phyloP scores from a whole-genome alignment of 2,113 vertebrate species.

The Tyto alba region DNA sequence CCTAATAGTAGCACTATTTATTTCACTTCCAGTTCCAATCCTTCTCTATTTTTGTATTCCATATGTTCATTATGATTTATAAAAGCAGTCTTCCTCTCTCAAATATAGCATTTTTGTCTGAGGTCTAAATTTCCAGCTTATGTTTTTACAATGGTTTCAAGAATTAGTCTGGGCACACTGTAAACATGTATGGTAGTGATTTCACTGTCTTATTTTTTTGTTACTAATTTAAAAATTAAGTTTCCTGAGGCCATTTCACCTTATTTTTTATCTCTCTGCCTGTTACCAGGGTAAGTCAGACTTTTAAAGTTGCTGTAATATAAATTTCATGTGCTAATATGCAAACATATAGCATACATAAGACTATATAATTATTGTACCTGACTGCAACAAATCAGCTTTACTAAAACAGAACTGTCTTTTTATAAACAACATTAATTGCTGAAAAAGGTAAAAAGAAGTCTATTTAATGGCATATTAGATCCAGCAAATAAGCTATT shows the following conservation, averaged over 20 bases:
- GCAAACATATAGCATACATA: not conserved
- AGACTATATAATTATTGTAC: conserved; percentile 39
- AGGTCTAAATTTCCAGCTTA: not conserved
- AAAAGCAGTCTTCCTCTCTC: not conserved
- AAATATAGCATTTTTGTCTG: not conserved
- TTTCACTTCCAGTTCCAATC: not conserved
- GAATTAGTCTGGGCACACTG: not conserved
- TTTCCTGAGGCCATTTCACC: not conserved
- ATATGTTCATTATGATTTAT: not conserved
- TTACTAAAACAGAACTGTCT: conserved; percentile 59
- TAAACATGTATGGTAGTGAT: not conserved
- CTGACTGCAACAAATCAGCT: conserved; percentile 56
- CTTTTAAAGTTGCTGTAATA: not conserved
- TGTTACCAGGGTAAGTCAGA: not conserved
- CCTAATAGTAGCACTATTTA: not conserved
- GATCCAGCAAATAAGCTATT: conserved; percentile 72
- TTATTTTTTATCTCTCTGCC: not conserved
- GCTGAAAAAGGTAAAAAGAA: conserved; percentile 61
- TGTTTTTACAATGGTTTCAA: not conserved
- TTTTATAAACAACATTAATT: conserved; percentile 63
- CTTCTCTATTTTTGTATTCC: not conserved
- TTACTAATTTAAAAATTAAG: not conserved
- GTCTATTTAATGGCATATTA: conserved; percentile 70
- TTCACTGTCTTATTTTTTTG: not conserved
- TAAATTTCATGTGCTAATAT: not conserved